phyloP scores from a whole-genome alignment of 2,797 vertebrate species.

The Monodelphis domestica region DNA sequence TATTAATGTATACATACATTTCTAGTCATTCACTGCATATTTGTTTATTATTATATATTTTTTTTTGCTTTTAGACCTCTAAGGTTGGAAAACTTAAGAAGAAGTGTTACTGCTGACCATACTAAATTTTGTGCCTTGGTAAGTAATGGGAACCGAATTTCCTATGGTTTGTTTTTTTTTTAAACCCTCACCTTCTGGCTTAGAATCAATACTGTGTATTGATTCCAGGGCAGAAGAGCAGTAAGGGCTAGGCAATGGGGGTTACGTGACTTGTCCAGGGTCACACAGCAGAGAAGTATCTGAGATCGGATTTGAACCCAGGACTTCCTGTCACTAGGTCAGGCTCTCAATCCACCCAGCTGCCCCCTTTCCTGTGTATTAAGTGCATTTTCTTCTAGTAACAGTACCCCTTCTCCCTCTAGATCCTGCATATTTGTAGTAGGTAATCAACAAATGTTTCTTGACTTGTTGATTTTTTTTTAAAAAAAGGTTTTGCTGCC shows the following conservation, averaged over 20 bases:
- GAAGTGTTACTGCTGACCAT: not conserved
- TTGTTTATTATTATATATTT: not conserved
- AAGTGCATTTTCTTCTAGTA: not conserved
- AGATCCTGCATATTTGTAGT: not conserved
- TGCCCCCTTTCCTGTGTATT: not conserved
- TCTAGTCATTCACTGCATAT: fast-evolving
- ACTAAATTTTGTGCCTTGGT: constrained; percentile 31
- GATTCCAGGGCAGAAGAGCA: no score
- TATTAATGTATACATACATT: fast-evolving
- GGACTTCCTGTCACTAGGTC: no score
- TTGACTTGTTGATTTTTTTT: not conserved
- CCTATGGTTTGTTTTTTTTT: no score
- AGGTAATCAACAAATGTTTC: not conserved
- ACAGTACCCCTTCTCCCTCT: not conserved
- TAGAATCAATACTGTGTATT: no score
- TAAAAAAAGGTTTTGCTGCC: not conserved
- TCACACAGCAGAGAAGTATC: no score
- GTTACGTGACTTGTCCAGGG: no score
- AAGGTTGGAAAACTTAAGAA: not conserved
- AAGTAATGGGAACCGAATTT: not conserved
- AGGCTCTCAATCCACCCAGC: no score
- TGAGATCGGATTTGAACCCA: no score
- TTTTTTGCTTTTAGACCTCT: constrained; percentile 1
- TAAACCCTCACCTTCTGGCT: no score
- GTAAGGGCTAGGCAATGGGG: no score